These are phyloP conservation scores for Catagonus wagneri DNA, from an alignment of 2,113 vertebrate genomes.

Conservation along the genomic window DNA sequence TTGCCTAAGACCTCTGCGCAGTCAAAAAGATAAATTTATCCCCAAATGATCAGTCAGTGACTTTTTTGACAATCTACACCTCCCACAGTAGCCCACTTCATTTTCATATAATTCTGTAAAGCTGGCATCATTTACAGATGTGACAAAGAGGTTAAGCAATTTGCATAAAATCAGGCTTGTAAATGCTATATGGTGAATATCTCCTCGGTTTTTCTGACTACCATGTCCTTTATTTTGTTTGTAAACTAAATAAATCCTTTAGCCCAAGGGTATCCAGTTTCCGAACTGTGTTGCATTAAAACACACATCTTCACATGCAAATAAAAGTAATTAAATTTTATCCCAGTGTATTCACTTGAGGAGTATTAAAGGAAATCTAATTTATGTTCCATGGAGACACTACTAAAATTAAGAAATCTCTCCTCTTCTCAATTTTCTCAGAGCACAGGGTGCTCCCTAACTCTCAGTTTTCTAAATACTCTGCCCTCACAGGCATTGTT, in stretches of 20 bases:
- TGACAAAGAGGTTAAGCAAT: neutral
- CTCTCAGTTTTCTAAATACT: neutral
- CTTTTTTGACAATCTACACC: neutral
- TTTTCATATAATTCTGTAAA: neutral
- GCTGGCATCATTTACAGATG: neutral
- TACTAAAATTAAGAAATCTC: neutral
- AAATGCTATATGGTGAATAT: neutral
- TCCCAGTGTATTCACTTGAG: neutral
- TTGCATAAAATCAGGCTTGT: neutral
- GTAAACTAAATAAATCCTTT: neutral
- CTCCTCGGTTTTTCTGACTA: neutral
- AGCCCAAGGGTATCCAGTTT: neutral
- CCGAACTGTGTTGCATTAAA: neutral
- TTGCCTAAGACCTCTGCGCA: neutral
- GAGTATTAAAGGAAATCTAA: neutral
- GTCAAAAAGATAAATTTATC: neutral
- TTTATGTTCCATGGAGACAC: neutral
- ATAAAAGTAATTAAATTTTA: slow-evolving; percentile 28
- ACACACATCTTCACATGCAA: neutral
- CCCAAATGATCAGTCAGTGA: neutral
- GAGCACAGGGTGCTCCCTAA: neutral
- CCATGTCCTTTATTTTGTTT: neutral
- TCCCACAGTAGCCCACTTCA: neutral
- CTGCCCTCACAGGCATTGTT: too few species aligned
- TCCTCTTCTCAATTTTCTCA: neutral